phyloP scores from a whole-genome alignment of 2,888 invertebrate species.

The Dermolepida albohirtum region DNA sequence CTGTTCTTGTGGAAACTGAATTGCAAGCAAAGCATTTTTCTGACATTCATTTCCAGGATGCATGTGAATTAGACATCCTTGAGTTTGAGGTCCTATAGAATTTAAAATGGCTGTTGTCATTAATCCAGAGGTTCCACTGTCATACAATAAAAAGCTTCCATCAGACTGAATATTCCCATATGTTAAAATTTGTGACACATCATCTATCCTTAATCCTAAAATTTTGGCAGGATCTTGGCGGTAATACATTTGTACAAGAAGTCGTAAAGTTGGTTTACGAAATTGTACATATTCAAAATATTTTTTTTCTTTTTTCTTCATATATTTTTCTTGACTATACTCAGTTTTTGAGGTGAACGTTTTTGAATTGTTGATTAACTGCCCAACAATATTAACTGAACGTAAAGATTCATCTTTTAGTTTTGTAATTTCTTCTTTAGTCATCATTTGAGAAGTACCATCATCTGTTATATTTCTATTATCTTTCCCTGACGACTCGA shows the following conservation, averaged over 20 bases:
- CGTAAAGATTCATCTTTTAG: slow-evolving; percentile 81
- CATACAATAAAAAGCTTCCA: slow-evolving; percentile 85
- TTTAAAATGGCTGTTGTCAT: slow-evolving; percentile 86
- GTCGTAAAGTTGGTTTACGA: slow-evolving; percentile 81
- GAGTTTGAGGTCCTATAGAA: slow-evolving; percentile 75
- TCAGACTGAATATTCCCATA: slow-evolving; percentile 83
- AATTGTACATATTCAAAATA: slow-evolving; percentile 88
- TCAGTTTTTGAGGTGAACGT: slow-evolving; percentile 92
- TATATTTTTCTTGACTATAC: slow-evolving; percentile 93
- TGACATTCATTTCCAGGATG: slow-evolving; percentile 86
- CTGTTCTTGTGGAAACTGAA: slow-evolving; percentile 83
- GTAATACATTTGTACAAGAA: slow-evolving; percentile 88
- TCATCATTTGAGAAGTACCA: slow-evolving; percentile 84
- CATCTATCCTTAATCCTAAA: slow-evolving; percentile 85
- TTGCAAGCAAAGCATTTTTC: slow-evolving; percentile 80
- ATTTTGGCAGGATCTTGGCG: slow-evolving; percentile 81
- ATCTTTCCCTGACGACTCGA: slow-evolving; percentile 79
- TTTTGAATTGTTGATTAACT: slow-evolving; percentile 89
- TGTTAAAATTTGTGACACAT: slow-evolving; percentile 88
- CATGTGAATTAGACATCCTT: slow-evolving; percentile 77
- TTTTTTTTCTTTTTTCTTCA: slow-evolving; percentile 95
- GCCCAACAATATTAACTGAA: slow-evolving; percentile 86
- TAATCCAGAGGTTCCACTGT: slow-evolving; percentile 89
- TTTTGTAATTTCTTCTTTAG: slow-evolving; percentile 84
- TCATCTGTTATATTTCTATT: slow-evolving; percentile 87